A percentile compares a stretch with the other conserved stretches of the same genome.
phyloP scores from a whole-genome alignment of 2,113 vertebrate species.

The Asarcornis scutulata region DNA sequence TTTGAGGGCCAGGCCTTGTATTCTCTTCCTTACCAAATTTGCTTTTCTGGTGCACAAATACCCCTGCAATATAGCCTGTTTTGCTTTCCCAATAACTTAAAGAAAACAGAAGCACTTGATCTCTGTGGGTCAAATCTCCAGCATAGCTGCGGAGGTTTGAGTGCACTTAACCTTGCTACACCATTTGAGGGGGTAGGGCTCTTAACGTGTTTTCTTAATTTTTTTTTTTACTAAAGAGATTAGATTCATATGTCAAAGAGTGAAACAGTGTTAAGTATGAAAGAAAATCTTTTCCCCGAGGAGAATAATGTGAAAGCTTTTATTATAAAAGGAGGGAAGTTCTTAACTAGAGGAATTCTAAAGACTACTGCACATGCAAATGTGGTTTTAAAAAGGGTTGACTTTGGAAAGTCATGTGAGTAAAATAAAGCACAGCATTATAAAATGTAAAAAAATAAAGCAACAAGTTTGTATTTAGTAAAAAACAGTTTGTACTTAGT shows the following conservation, averaged over 20 bases:
- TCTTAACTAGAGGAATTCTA: slow-evolving; percentile 1
- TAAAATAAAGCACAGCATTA: background rate
- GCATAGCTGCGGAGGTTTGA: background rate
- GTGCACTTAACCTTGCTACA: background rate
- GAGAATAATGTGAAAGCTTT: slow-evolving; percentile 30
- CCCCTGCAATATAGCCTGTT: background rate
- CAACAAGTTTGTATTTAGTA: background rate
- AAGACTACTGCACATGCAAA: slow-evolving; percentile 19
- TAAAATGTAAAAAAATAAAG: background rate
- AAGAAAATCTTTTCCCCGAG: slow-evolving; percentile 21
- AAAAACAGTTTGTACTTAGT: background rate
- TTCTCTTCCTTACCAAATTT: background rate
- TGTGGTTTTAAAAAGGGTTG: slow-evolving; percentile 12
- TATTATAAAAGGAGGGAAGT: slow-evolving; percentile 24
- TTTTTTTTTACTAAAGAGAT: background rate
- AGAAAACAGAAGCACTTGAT: background rate
- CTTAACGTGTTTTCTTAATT: background rate
- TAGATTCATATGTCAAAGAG: slow-evolving; percentile 37
- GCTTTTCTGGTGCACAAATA: background rate
- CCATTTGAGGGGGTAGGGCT: fast-evolving
- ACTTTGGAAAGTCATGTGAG: background rate
- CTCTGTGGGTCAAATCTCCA: background rate
- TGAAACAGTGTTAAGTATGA: background rate
- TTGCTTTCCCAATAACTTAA: background rate
- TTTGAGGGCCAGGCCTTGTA: background rate